phyloP scores from a whole-genome alignment of 1,140 invertebrate genomes.

The Drosophila willistoni region DNA sequence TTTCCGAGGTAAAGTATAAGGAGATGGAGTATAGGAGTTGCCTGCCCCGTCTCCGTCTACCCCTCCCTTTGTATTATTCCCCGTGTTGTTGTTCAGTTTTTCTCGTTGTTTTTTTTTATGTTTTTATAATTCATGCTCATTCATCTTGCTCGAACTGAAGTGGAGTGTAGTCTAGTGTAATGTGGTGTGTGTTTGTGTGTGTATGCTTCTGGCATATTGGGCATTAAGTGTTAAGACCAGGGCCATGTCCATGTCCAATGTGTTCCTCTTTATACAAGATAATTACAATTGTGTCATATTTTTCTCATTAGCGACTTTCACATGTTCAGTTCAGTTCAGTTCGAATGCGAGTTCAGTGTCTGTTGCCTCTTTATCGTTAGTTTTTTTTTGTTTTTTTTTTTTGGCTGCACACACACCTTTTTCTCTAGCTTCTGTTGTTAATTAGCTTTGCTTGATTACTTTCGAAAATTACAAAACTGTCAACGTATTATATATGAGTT shows the following conservation, averaged over 20 bases:
- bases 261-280: slow-evolving; percentile 54
- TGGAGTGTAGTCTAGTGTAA: neutral
- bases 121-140: slow-evolving; percentile 82
- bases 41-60: neutral
- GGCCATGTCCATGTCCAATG: slow-evolving; percentile 20
- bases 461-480: slow-evolving; percentile 78
- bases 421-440: slow-evolving; percentile 54
- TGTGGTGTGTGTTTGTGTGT: neutral
- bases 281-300: slow-evolving; percentile 82
- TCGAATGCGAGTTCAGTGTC: neutral
- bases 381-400: slow-evolving; percentile 1
- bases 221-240: slow-evolving; percentile 65
- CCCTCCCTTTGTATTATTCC: slow-evolving; percentile 29
- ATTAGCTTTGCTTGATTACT: slow-evolving; percentile 79
- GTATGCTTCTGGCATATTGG: slow-evolving; percentile 61
- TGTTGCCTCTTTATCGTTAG: slow-evolving; percentile 39
- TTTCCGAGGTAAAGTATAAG: slow-evolving; percentile 42
- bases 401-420: slow-evolving; percentile 46
- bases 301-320: slow-evolving; percentile 79
- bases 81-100: slow-evolving; percentile 33
- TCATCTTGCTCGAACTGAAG: slow-evolving; percentile 65
- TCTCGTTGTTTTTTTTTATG: slow-evolving; percentile 55
- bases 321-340: slow-evolving; percentile 22
- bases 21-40: slow-evolving; percentile 32
- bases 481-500: slow-evolving; percentile 74